Conservation (phyloP, 1,140 invertebrate genomes). For the Capitella teleta region DNA sequence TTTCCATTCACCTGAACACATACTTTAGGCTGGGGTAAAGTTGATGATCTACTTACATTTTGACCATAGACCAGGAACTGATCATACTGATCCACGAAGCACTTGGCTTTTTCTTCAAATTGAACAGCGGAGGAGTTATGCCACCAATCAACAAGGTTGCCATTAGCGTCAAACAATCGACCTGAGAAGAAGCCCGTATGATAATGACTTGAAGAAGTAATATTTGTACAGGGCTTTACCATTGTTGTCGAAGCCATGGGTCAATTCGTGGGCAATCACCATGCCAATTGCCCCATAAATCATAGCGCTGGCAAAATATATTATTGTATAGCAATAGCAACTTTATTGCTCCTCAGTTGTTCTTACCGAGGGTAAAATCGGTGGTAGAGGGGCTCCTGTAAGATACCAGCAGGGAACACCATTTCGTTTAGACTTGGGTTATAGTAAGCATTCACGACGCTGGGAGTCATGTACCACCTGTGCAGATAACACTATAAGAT, state of each 20-base stretch:
- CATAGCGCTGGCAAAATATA: slow-evolving; percentile 6
- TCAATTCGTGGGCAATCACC: slow-evolving; percentile 49
- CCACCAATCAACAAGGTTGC: slow-evolving; percentile 42
- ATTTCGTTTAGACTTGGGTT: slow-evolving; percentile 32
- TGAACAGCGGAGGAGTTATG: slow-evolving; percentile 19
- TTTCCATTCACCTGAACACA: too few species aligned
- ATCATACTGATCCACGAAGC: slow-evolving; percentile 31
- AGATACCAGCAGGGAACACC: slow-evolving; percentile 81
- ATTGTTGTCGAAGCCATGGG: slow-evolving; percentile 48
- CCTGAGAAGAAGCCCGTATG: slow-evolving; percentile 14
- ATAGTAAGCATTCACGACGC: slow-evolving; percentile 38
- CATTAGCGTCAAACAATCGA: slow-evolving; percentile 27
- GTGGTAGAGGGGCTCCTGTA: slow-evolving; percentile 76
- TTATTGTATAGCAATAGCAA: too few species aligned
- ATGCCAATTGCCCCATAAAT: slow-evolving; percentile 45
- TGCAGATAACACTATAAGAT: too few species aligned
- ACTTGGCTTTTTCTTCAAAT: slow-evolving; percentile 21
- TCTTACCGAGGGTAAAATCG: slow-evolving; percentile 5
- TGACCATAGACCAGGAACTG: slow-evolving; percentile 14
- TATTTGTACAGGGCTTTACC: too few species aligned
- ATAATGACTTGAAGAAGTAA: too few species aligned
- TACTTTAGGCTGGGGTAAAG: too few species aligned
- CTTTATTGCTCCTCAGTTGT: too few species aligned
- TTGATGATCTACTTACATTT: slow-evolving; percentile 10
- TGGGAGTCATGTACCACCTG: slow-evolving; percentile 24